Conservation (phyloP, 2,888 invertebrate species). For the Drosophila parthenogenetica region DNA sequence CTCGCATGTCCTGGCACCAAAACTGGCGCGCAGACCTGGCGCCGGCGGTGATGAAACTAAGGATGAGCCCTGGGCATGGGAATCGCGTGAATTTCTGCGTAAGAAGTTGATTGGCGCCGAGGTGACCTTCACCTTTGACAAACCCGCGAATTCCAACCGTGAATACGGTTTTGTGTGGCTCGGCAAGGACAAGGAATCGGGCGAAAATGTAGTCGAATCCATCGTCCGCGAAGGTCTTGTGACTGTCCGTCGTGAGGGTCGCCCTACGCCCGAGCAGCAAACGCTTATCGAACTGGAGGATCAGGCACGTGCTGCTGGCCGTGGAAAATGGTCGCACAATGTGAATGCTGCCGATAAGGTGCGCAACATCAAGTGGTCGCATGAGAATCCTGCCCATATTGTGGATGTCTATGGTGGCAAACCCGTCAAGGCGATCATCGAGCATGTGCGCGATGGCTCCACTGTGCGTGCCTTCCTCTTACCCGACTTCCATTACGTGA, state of each 20-base stretch:
- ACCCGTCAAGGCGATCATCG: constrained; percentile 96
- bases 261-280: constrained; percentile 89
- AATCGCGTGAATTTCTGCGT: constrained; percentile 97
- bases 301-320: constrained; percentile 93
- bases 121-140: constrained; percentile 93
- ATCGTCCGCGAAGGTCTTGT: constrained; percentile 96
- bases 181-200: constrained; percentile 91
- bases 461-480: constrained; percentile 96
- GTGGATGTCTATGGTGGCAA: constrained; percentile 94
- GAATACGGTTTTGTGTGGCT: constrained; percentile 95
- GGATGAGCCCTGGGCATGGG: constrained; percentile 99
- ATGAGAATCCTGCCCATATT: constrained; percentile 93
- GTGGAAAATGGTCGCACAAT: constrained; percentile 91
- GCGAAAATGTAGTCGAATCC: constrained; percentile 95
- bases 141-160: constrained; percentile 92
- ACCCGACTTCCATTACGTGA: constrained; percentile 96
- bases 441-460: constrained; percentile 98
- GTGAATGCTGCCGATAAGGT: constrained; percentile 88
- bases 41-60: constrained; percentile 88
- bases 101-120: constrained; percentile 96
- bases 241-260: constrained; percentile 90
- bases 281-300: constrained; percentile 94
- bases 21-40: constrained; percentile 92
- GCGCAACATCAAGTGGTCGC: constrained; percentile 94
- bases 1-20: constrained; percentile 96